These are phyloP conservation scores for Drosophila diplacantha DNA, from an alignment of 2,888 invertebrate species.

Conservation along the genomic window DNA sequence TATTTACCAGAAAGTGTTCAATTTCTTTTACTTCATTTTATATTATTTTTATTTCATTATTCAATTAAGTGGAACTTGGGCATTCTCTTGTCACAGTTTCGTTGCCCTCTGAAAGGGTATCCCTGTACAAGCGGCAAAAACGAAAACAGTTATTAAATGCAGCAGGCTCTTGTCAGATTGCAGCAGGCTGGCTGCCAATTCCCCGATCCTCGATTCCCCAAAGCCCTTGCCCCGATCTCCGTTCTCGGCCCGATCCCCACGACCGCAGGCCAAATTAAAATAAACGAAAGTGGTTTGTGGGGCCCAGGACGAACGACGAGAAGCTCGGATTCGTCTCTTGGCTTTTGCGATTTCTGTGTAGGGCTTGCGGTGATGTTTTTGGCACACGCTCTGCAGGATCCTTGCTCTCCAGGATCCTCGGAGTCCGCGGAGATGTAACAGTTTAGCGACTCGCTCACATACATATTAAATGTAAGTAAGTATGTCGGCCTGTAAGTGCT, in stretches of 20 bases:
- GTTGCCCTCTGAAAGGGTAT: slow-evolving; percentile 20
- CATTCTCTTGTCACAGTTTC: neutral
- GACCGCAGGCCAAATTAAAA: slow-evolving; percentile 70
- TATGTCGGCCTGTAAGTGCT: slow-evolving; percentile 39
- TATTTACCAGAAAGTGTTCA: no score
- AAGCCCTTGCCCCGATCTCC: neutral
- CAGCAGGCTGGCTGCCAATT: slow-evolving; percentile 55
- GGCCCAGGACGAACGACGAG: slow-evolving; percentile 54
- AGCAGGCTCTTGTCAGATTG: slow-evolving; percentile 67
- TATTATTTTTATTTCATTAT: neutral
- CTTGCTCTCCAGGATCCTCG: slow-evolving; percentile 13
- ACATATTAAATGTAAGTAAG: neutral
- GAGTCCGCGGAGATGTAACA: slow-evolving; percentile 52
- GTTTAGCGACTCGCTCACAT: slow-evolving; percentile 39
- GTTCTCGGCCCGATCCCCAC: slow-evolving; percentile 4
- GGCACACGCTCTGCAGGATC: slow-evolving; percentile 48
- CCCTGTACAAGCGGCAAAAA: slow-evolving; percentile 51
- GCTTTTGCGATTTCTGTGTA: slow-evolving; percentile 51
- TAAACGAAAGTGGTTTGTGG: slow-evolving; percentile 69
- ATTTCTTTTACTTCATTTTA: no score
- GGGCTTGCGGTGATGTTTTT: slow-evolving; percentile 52
- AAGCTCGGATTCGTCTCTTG: slow-evolving; percentile 18
- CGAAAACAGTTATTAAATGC: slow-evolving; percentile 72
- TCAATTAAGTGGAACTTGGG: neutral
- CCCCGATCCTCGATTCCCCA: slow-evolving; percentile 2